phyloP scores from a whole-genome alignment of 2,888 invertebrate genomes.

The Formica aserva region DNA sequence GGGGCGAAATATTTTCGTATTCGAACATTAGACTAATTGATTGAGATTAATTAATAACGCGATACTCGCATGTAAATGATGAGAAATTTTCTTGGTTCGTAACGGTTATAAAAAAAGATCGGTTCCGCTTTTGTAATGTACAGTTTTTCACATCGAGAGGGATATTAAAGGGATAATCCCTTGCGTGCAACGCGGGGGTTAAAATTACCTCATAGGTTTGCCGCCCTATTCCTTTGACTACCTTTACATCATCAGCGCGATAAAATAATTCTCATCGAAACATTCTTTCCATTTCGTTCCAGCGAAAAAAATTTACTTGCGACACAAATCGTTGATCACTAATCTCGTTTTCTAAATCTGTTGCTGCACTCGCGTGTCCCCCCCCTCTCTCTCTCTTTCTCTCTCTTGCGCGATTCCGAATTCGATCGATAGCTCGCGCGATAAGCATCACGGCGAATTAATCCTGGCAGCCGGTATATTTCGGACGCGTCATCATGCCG shows the following conservation, averaged over 20 bases:
- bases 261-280: background rate
- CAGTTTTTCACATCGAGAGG: background rate
- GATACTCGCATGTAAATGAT: background rate
- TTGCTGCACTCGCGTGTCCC: background rate
- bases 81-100: background rate
- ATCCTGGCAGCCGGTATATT: slow-evolving; percentile 13
- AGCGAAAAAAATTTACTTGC: background rate
- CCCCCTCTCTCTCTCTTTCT: background rate
- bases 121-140: background rate
- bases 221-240: background rate
- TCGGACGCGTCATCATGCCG: background rate
- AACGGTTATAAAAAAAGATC: background rate
- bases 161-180: slow-evolving; percentile 12
- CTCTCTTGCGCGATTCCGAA: background rate
- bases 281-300: background rate
- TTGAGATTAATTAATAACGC: slow-evolving; percentile 16
- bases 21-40: background rate
- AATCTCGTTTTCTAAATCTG: background rate
- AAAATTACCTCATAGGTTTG: slow-evolving; percentile 6
- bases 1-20: background rate
- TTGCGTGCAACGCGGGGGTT: background rate
- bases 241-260: background rate
- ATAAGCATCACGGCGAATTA: slow-evolving; percentile 3
- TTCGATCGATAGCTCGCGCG: slow-evolving; percentile 9
- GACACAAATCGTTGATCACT: background rate